Evolutionary conservation across 1,140 invertebrate genomes (phyloP).

Genomic region (Pseudomyrmex pallidus): DNA sequence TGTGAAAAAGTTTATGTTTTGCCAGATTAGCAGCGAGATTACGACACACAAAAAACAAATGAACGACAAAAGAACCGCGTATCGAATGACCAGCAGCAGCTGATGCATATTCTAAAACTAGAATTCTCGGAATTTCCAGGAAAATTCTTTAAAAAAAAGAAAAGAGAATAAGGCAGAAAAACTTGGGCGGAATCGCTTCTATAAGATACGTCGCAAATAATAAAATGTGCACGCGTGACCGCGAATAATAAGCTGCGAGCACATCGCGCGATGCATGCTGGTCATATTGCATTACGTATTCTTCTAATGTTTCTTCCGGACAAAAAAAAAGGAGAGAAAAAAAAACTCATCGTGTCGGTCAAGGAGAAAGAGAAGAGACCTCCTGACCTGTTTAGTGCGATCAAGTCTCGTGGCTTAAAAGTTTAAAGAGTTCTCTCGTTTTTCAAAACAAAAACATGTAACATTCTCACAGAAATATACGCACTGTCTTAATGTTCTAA

Average conservation of each 20-base stretch:
- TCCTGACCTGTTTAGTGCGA: conserved; percentile 62
- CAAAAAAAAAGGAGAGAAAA: conserved; percentile 51
- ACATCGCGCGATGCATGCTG: conserved; percentile 34
- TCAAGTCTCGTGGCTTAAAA: background rate
- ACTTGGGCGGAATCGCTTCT: conserved; percentile 16
- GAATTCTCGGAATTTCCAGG: conserved; percentile 30
- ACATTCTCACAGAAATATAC: too few species aligned
- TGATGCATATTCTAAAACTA: conserved; percentile 34
- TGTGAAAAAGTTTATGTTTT: background rate
- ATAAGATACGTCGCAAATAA: conserved; percentile 53
- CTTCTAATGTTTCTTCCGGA: conserved; percentile 62
- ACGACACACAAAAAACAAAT: background rate
- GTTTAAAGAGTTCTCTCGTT: too few species aligned
- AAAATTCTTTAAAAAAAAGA: conserved; percentile 39
- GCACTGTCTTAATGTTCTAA: too few species aligned
- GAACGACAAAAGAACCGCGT: background rate
- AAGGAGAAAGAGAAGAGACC: conserved; percentile 10
- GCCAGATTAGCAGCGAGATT: background rate
- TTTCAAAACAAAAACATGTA: too few species aligned
- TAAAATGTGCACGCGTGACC: conserved; percentile 48
- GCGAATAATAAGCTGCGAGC: conserved; percentile 49
- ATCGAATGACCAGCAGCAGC: conserved; percentile 39
- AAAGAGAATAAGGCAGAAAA: conserved; percentile 7
- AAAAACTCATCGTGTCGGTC: conserved; percentile 54
- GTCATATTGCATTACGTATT: conserved; percentile 65